Evolutionary conservation across 2,888 invertebrate genomes (phyloP).

Genomic region (Metallyticus violacea): DNA sequence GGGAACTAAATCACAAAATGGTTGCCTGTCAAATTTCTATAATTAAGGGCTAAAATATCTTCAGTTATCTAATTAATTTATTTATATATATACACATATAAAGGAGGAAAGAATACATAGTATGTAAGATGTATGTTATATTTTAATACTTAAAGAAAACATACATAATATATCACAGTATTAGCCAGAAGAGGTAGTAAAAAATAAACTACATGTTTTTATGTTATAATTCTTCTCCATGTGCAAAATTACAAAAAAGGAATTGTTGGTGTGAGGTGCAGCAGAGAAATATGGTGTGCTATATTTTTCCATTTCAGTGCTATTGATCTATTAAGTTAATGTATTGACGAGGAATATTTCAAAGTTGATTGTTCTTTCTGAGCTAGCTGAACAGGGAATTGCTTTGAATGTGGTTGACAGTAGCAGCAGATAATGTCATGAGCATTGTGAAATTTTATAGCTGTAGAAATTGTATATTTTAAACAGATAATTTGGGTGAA

Average conservation of each 20-base stretch:
- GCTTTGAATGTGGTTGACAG: background rate
- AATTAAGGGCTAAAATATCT: background rate
- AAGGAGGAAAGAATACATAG: background rate
- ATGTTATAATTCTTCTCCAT: background rate
- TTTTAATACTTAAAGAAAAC: background rate
- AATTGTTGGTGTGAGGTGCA: background rate
- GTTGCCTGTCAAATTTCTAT: background rate
- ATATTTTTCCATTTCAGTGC: background rate
- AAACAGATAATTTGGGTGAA: background rate
- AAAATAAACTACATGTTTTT: background rate
- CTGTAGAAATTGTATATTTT: background rate
- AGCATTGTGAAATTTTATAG: background rate
- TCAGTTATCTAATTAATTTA: conserved; percentile 3
- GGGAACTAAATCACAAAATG: background rate
- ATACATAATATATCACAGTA: background rate
- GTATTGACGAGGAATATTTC: too few species aligned
- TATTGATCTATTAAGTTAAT: background rate
- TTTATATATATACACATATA: conserved; percentile 7
- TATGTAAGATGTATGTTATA: background rate
- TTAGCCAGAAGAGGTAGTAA: background rate
- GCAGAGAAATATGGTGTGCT: background rate
- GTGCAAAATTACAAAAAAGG: background rate
- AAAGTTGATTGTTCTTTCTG: too few species aligned
- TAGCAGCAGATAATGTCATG: background rate
- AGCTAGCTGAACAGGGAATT: background rate